Conservation (phyloP, 1,140 invertebrate genomes). For the Megalonaias nervosa region DNA sequence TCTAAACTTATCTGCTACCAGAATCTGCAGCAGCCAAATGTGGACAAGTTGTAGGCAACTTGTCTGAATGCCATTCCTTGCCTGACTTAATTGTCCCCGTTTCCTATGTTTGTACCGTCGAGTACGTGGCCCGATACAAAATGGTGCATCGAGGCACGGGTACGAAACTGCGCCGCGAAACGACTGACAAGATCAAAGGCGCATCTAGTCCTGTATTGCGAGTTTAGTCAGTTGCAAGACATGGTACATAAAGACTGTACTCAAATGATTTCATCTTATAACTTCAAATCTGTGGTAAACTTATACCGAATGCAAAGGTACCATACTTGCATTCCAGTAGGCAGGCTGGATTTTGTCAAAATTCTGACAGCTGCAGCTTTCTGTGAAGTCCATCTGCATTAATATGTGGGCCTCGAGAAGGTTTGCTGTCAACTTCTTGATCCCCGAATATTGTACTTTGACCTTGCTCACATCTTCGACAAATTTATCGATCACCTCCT, state of each 20-base stretch:
- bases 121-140: constrained; percentile 32
- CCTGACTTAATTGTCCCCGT: constrained; percentile 29
- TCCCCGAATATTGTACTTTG: constrained; percentile 10
- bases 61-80: constrained; percentile 30
- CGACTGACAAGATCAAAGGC: constrained; percentile 11
- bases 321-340: constrained; percentile 19
- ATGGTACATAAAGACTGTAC: not conserved
- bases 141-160: constrained; percentile 15
- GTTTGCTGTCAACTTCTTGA: constrained; percentile 26
- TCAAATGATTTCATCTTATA: not conserved
- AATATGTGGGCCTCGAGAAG: constrained; percentile 6
- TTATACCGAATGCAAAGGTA: constrained; percentile 4
- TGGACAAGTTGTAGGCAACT: constrained; percentile 7
- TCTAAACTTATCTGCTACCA: too few relatives aligned
- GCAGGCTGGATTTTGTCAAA: constrained; percentile 17
- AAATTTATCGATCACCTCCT: constrained; percentile 4
- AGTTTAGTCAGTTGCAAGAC: constrained; percentile 17
- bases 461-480: constrained; percentile 18
- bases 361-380: constrained; percentile 11
- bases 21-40: too few relatives aligned
- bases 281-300: constrained; percentile 8
- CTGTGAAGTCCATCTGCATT: constrained; percentile 20
- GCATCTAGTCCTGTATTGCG: constrained; percentile 24
- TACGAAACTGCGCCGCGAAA: not conserved
- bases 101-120: constrained; percentile 29